phyloP scores from a whole-genome alignment of 2,797 vertebrate genomes.

The Xenops minutus region DNA sequence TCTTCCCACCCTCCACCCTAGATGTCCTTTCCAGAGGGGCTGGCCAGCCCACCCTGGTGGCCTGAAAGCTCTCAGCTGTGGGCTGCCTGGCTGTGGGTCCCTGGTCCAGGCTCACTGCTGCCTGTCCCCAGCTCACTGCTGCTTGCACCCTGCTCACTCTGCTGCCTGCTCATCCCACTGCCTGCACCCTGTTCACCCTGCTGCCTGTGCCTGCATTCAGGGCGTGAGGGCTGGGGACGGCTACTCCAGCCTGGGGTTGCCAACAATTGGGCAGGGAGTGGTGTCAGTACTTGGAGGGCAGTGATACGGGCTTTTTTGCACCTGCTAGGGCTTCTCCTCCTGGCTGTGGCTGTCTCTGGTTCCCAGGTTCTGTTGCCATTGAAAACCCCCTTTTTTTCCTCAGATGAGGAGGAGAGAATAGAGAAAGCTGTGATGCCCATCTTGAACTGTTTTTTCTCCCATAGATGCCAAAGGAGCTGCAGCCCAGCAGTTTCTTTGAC shows the following conservation, averaged over 20 bases:
- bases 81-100: neutral
- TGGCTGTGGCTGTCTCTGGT: neutral
- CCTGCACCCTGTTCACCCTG: neutral
- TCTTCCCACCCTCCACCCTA: neutral
- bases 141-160: neutral
- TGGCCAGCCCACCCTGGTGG: neutral
- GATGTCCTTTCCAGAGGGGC: neutral
- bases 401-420: neutral
- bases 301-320: neutral
- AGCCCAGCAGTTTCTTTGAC: neutral
- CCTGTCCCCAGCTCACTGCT: accelerated
- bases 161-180: neutral
- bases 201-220: neutral
- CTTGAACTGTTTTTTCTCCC: neutral
- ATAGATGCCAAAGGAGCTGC: neutral
- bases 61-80: slow-evolving; percentile 10
- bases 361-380: neutral
- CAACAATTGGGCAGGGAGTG: accelerated
- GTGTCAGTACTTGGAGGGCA: neutral
- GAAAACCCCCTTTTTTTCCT: neutral
- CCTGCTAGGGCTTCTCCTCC: neutral
- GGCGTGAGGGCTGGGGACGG: neutral
- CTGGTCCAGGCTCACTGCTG: accelerated
- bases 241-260: neutral
- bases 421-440: neutral